phyloP scores from a whole-genome alignment of 2,113 vertebrate genomes.

The Gambusia affinis region DNA sequence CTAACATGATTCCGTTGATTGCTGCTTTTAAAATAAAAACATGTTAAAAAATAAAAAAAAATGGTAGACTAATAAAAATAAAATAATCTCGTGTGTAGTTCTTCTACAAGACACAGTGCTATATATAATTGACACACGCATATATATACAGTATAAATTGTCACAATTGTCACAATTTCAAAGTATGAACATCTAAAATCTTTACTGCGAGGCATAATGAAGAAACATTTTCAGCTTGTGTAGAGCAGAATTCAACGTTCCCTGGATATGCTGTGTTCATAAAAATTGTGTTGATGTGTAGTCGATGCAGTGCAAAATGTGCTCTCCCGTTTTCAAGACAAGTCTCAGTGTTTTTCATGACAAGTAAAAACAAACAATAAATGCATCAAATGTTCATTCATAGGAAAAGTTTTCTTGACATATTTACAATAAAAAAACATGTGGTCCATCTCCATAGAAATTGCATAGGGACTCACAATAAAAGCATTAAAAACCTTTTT shows the following conservation, averaged over 20 bases:
- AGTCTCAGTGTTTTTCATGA: slow-evolving; percentile 53
- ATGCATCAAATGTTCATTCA: slow-evolving; percentile 25
- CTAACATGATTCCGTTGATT: neutral
- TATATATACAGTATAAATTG: neutral
- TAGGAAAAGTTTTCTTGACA: slow-evolving; percentile 1
- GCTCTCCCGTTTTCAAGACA: slow-evolving; percentile 42
- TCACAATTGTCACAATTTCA: neutral
- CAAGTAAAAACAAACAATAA: slow-evolving; percentile 22
- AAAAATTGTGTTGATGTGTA: slow-evolving; percentile 13
- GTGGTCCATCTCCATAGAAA: slow-evolving; percentile 15
- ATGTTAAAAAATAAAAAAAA: neutral
- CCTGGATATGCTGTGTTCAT: slow-evolving; percentile 35
- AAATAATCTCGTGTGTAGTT: neutral
- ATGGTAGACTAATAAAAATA: no score
- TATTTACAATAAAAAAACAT: slow-evolving; percentile 33
- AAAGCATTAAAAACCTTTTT: slow-evolving; percentile 19
- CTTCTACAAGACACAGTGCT: neutral
- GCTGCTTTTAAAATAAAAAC: neutral
- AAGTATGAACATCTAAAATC: neutral
- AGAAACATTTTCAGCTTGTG: slow-evolving; percentile 15
- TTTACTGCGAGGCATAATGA: slow-evolving; percentile 11
- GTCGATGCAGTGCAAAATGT: slow-evolving; percentile 53
- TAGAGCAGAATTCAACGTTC: slow-evolving; percentile 31
- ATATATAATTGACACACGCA: neutral
- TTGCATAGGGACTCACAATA: slow-evolving; percentile 8